A percentile compares a stretch with the other conserved stretches of the same genome.
These are phyloP conservation scores for Margaritifera margaritifera DNA, from an alignment of 2,888 invertebrate species.

Conservation along the genomic window DNA sequence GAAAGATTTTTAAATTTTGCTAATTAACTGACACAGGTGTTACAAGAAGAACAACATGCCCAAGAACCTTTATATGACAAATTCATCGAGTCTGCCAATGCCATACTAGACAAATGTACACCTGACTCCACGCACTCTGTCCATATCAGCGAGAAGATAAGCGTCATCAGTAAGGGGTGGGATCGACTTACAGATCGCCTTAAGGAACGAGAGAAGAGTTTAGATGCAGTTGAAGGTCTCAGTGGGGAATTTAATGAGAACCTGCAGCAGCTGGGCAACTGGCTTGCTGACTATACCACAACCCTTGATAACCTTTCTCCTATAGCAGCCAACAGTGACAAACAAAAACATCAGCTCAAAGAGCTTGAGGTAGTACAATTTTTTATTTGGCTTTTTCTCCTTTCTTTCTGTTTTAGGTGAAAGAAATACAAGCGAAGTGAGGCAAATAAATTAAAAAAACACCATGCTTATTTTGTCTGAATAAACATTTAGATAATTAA, in stretches of 20 bases:
- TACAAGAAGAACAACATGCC: slow-evolving; percentile 94
- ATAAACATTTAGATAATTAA: no score
- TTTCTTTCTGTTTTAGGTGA: no score
- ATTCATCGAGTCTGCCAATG: slow-evolving; percentile 86
- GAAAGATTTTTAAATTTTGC: not conserved
- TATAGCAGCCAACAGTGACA: slow-evolving; percentile 77
- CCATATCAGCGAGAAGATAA: slow-evolving; percentile 74
- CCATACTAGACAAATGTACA: slow-evolving; percentile 80
- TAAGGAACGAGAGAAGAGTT: slow-evolving; percentile 75
- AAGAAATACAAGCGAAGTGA: no score
- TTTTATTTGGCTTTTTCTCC: no score
- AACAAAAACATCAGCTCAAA: slow-evolving; percentile 87
- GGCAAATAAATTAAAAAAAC: no score
- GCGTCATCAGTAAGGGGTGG: slow-evolving; percentile 83
- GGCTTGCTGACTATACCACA: slow-evolving; percentile 90
- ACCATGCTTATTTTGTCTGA: no score
- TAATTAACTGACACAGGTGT: slow-evolving; percentile 77
- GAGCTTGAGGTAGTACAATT: slow-evolving; percentile 81
- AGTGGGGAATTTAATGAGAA: slow-evolving; percentile 94
- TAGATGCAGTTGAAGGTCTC: slow-evolving; percentile 93
- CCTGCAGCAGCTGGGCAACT: slow-evolving; percentile 86
- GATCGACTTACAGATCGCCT: slow-evolving; percentile 80
- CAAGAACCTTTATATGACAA: slow-evolving; percentile 93
- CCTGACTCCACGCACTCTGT: slow-evolving; percentile 71
- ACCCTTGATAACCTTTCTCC: slow-evolving; percentile 86